phyloP scores from a whole-genome alignment of 2,797 vertebrate species.

The Simalia tracyae region DNA sequence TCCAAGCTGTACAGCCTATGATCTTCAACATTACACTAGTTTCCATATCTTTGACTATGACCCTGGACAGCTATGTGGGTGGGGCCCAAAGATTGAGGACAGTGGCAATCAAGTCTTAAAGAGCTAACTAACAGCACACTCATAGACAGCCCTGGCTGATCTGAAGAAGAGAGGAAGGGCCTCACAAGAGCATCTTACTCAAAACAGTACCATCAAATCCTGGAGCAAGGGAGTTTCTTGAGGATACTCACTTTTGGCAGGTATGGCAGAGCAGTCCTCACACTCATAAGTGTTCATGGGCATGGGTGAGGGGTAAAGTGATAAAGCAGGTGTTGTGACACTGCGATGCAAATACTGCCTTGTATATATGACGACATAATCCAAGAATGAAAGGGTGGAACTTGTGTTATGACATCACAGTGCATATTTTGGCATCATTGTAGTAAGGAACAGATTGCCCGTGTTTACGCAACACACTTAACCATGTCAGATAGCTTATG shows the following conservation, averaged over 20 bases:
- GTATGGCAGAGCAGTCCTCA: background rate
- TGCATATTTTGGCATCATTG: background rate
- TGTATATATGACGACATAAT: background rate
- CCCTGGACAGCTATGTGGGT: background rate
- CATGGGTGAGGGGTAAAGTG: background rate
- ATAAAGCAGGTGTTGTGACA: background rate
- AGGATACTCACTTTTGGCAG: background rate
- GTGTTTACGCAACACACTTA: background rate
- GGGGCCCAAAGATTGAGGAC: background rate
- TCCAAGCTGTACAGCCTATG: background rate
- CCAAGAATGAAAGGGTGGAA: background rate
- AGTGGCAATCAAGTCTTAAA: background rate
- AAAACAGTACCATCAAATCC: background rate
- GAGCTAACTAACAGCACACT: background rate
- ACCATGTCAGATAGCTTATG: background rate
- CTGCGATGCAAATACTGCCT: background rate
- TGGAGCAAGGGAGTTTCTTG: background rate
- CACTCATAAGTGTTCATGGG: background rate
- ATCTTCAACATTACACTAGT: background rate
- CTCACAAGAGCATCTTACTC: background rate
- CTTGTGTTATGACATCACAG: background rate
- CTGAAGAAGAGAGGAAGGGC: background rate
- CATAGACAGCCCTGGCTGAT: background rate
- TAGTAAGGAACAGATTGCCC: background rate
- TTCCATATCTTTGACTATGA: background rate